phyloP scores from a whole-genome alignment of 2,113 vertebrate genomes.

The Macheiramphus alcinus region DNA sequence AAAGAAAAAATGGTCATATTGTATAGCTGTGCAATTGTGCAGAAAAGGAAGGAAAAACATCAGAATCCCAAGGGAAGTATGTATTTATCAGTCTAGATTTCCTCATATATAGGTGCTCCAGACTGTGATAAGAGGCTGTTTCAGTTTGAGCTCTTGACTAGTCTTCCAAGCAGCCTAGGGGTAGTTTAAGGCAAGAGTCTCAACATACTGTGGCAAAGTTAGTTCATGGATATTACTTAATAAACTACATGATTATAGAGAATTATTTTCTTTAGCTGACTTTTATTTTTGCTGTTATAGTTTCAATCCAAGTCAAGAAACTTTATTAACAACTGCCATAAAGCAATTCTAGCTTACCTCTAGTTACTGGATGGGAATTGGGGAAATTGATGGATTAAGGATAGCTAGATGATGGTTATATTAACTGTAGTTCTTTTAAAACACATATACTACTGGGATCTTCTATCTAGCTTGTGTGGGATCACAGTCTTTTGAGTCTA shows the following conservation, averaged over 20 bases:
- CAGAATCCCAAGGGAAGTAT: neutral
- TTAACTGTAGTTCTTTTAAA: neutral
- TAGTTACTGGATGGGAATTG: neutral
- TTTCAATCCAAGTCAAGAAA: neutral
- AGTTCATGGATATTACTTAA: neutral
- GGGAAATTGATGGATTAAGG: neutral
- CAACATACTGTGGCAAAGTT: neutral
- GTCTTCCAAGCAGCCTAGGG: neutral
- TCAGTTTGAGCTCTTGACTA: neutral
- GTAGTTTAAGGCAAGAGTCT: neutral
- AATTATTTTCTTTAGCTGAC: neutral
- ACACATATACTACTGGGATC: neutral
- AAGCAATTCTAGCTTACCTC: neutral
- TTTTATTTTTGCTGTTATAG: neutral
- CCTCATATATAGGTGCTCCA: neutral
- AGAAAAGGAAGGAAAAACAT: neutral
- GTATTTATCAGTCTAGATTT: neutral
- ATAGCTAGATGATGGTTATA: neutral
- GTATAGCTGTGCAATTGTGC: neutral
- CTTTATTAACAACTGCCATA: neutral
- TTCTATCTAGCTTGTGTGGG: neutral
- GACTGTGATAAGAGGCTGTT: neutral
- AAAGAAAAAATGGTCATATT: neutral
- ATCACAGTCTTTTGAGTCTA: neutral
- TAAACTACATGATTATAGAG: neutral